A percentile compares a stretch with the other conserved stretches of the same genome.
These are phyloP conservation scores for Hartigia nigra DNA, from an alignment of 2,888 invertebrate species.

Conservation along the genomic window DNA sequence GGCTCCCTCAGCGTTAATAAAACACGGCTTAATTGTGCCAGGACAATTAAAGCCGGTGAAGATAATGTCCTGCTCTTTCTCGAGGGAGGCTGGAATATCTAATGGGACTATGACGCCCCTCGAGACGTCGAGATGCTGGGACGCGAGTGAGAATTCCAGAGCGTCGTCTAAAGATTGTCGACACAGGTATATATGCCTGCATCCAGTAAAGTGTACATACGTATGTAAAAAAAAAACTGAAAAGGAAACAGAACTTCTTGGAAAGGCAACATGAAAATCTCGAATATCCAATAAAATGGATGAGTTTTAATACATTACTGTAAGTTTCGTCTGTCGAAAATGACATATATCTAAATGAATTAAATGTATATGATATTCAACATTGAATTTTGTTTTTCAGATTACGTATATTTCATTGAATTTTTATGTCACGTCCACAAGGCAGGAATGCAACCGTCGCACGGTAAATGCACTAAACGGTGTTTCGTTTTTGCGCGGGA, in stretches of 20 bases:
- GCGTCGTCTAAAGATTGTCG: background rate
- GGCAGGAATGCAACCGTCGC: background rate
- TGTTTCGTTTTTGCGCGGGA: background rate
- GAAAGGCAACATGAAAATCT: background rate
- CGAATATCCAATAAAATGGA: background rate
- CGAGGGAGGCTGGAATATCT: background rate
- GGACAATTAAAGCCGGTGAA: background rate
- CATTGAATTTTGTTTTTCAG: background rate
- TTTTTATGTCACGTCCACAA: background rate
- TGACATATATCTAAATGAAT: too few species aligned
- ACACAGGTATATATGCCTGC: too few species aligned
- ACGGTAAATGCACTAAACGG: background rate
- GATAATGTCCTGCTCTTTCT: background rate
- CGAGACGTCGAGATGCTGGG: background rate
- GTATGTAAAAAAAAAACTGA: background rate
- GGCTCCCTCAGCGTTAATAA: background rate
- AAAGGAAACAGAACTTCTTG: background rate
- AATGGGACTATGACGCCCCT: background rate
- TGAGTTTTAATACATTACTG: background rate
- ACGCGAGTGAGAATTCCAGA: background rate
- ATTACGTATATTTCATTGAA: background rate
- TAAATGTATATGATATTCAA: too few species aligned
- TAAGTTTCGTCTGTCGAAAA: too few species aligned
- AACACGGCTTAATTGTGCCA: background rate
- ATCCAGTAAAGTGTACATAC: background rate